Base-by-base conservation (phyloP, 92 coral and sea anemone species). In the Porites evermanni region DNA sequence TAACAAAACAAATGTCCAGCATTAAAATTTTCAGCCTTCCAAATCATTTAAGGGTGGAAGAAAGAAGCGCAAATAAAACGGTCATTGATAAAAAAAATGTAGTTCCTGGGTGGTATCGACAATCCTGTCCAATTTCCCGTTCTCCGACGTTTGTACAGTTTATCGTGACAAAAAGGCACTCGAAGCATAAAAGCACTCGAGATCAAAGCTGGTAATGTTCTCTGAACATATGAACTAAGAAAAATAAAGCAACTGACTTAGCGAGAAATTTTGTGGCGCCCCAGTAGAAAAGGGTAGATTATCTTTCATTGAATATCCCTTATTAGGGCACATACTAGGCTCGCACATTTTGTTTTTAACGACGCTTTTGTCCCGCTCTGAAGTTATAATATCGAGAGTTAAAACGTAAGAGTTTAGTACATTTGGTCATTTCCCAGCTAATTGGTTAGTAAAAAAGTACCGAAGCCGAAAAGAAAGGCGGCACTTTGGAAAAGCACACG, bases 61-160 rank as follows among this genome's bases (percentile, higher is more conserved):
- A 61, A 60, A 44, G 16, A 29, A 65, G 64, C 12, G 51, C 87
- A 50, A 53, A 47, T 63, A 23, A 51, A 47, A 60, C 23, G 47
- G 67, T 29, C 32, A 59, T 64, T 79, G 44, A 24, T 23, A 58
- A 17, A 60, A 73, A 51, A 58, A 23, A 59, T 64, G 47, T 23
- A 81, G 78, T 70, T 71, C 86, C 74, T 74, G 80, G 47, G 16
- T 47, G 18, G 80, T 13, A 83, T 8, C 21, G 32, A 52, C 71
- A 73, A 61, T 51, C 52, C 26, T 74, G 79, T 83, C 79, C 63
- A 73, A 74, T 83, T 83, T 83, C 80, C 80, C 79, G 66, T 51
- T 63, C 65, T 29, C 74, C n/a, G 56, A 58, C 69, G 59, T 38
- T 72, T 53, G 29, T n/a, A 38, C 32, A 32, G 71, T 58, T 72